These are phyloP conservation scores for Penaeus indicus DNA, from an alignment of 1,140 invertebrate genomes.

Conservation along the genomic window DNA sequence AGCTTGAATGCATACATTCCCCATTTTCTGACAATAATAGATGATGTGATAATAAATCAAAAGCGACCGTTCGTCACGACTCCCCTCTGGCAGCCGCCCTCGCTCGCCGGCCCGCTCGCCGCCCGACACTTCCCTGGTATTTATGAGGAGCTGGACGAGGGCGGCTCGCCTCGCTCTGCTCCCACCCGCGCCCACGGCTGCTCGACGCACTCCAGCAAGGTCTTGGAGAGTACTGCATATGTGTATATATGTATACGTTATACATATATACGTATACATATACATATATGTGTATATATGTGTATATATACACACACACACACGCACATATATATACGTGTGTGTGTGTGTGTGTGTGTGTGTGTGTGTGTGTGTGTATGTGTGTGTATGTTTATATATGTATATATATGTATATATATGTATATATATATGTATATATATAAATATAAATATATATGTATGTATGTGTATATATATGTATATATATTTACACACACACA, in stretches of 20 bases:
- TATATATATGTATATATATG: background rate
- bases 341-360: background rate
- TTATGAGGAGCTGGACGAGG: too few species aligned
- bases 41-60: too few species aligned
- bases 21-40: too few species aligned
- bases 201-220: background rate
- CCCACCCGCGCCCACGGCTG: background rate
- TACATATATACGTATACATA: background rate
- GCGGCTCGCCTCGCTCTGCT: too few species aligned
- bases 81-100: too few species aligned
- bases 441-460: too few species aligned
- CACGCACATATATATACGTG: background rate
- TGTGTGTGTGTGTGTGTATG: background rate
- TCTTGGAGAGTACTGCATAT: background rate
- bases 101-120: too few species aligned
- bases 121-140: too few species aligned
- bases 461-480: background rate
- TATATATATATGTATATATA: background rate
- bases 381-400: too few species aligned
- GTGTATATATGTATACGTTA: background rate
- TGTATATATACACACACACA: conserved; percentile 3
- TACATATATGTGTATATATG: background rate
- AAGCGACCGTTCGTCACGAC: too few species aligned
- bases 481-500: background rate
- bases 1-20: too few species aligned